Evolutionary conservation across 2,113 vertebrate species (phyloP).

Genomic region (Cyanocitta stelleri): DNA sequence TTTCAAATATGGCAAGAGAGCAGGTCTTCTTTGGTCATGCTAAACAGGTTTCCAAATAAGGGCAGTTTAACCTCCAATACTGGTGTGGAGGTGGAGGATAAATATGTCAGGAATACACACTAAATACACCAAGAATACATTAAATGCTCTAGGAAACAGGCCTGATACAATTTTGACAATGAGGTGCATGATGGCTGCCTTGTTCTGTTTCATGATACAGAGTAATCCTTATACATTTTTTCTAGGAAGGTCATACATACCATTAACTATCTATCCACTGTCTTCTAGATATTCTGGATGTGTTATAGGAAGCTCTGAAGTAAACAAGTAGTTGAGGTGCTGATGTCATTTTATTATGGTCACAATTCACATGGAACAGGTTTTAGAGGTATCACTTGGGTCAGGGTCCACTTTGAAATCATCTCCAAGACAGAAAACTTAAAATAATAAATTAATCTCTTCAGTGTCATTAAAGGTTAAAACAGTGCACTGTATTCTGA

Average conservation of each 20-base stretch:
- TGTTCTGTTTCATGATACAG: not conserved
- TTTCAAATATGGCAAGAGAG: not conserved
- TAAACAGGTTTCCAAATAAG: not conserved
- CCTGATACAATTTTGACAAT: not conserved
- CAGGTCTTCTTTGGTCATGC: not conserved
- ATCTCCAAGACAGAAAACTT: not conserved
- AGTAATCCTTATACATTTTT: not conserved
- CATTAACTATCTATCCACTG: not conserved
- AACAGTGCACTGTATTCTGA: not conserved
- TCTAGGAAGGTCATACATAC: not conserved
- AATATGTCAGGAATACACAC: not conserved
- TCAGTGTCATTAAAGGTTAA: not conserved
- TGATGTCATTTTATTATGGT: not conserved
- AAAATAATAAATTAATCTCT: not conserved
- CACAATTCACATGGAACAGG: not conserved
- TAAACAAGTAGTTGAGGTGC: not conserved
- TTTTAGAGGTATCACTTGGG: not conserved
- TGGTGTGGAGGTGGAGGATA: not conserved
- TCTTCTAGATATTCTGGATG: not conserved
- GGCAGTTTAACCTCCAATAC: not conserved
- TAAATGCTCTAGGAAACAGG: not conserved
- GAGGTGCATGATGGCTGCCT: not conserved
- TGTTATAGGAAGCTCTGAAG: not conserved
- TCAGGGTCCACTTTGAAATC: not conserved
- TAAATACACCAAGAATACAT: not conserved